Base-by-base conservation (phyloP, 1,140 invertebrate genomes). In the Aphidius ervi region DNA sequence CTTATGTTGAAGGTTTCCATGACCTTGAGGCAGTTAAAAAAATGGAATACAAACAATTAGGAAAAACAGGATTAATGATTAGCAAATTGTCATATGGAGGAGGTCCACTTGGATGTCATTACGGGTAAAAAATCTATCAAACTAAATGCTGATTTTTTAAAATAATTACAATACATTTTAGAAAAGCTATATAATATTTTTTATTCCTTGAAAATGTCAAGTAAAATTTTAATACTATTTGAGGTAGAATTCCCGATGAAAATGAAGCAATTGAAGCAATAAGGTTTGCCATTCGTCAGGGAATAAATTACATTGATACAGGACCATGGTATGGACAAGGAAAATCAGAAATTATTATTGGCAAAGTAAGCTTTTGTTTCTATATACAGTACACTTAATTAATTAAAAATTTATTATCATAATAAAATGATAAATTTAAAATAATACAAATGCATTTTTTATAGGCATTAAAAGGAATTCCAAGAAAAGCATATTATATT, bases 231-330 rank as follows among this genome's bases (percentile, higher is more conserved):
- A 20, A 37, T n/a, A 40, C 3, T 41, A 20, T 56, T 48, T 49
- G n/a, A 9, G 49, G 40, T 62, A 86, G 84, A 9, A 65, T 74
- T 1, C 85, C 77, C 48, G 71, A 85, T 59, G 81, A 87, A 54
- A 69, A 82, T 16, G 86, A 91, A 74, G 88, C 85, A 23, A 85
- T 89, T 57, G 72, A 85, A 53, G 85, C 89, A 0, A 82, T 97
- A 45, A 80, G 83, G 47, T 78, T 86, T 65, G 88, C 88, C 5
- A 75, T 97, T 16, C 88, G 85, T 71, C 80, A 77, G 42, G 95
- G 95, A 3, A 84, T 97, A 20, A 97, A 97, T 81, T 95, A 93
- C 65, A 88, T 97, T 55, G 95, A 97, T 73, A 95, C 93, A 0
- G 89, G 88, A 3, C 92, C 93, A 0, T 96, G 88, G 85, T 97